These are phyloP conservation scores for Macrostomum lignano DNA, from an alignment of 1,140 invertebrate genomes.

Conservation along the genomic window DNA sequence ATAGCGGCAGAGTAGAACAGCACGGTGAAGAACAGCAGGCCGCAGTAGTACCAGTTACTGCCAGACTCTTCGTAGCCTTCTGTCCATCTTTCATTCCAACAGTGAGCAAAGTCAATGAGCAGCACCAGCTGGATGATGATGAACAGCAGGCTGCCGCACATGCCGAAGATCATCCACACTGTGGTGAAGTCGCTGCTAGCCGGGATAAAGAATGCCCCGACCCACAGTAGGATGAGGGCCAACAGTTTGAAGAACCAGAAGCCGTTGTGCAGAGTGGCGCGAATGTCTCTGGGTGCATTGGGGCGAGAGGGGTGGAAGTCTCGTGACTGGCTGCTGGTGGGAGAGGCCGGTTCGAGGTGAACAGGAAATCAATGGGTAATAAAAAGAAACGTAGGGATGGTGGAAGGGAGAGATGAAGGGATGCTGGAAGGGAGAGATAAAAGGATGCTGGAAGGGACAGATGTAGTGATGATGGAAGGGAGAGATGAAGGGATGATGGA, in stretches of 20 bases:
- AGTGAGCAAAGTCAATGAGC: conserved; percentile 86
- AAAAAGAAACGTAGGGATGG: no score
- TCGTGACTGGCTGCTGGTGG: no score
- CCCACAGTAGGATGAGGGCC: conserved; percentile 59
- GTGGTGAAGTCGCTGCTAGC: conserved; percentile 32
- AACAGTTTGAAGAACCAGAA: conserved; percentile 95
- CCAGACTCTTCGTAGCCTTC: conserved; percentile 64
- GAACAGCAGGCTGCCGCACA: conserved; percentile 79
- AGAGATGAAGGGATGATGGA: no score
- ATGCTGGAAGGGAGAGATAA: no score
- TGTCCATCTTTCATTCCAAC: conserved; percentile 77
- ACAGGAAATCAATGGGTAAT: no score
- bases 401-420: no score
- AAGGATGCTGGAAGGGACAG: no score
- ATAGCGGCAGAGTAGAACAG: conserved; percentile 49
- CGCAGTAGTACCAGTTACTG: conserved; percentile 46
- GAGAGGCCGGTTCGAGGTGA: no score
- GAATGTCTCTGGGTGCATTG: conserved; percentile 4
- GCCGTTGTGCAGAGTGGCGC: conserved; percentile 16
- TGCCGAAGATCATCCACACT: conserved; percentile 92
- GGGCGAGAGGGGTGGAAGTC: no score
- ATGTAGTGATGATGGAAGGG: no score
- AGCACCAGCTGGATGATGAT: conserved; percentile 83
- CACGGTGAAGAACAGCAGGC: conserved; percentile 56
- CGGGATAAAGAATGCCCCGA: conserved; percentile 88